A percentile compares a stretch with the other conserved stretches of the same genome.
Evolutionary conservation across 2,797 vertebrate genomes (phyloP).

Genomic region (Uromys caudimaculatus): DNA sequence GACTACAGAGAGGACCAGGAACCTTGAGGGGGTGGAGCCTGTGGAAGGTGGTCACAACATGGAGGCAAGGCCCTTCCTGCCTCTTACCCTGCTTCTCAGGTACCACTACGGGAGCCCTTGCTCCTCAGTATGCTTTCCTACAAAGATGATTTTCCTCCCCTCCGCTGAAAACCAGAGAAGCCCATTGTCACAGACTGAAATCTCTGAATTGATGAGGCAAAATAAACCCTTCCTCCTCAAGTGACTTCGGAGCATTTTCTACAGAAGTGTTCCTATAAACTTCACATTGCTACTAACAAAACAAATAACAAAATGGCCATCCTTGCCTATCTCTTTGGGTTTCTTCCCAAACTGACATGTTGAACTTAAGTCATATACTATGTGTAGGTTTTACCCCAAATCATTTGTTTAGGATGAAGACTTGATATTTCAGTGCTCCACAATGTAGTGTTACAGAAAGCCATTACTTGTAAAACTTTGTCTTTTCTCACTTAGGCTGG

Average conservation of each 20-base stretch:
- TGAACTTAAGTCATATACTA: background rate
- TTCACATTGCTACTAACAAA: background rate
- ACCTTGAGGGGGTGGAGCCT: too few species aligned
- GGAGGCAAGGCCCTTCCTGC: background rate
- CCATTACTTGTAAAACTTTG: background rate
- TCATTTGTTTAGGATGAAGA: background rate
- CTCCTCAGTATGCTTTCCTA: background rate
- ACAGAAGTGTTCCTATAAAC: background rate
- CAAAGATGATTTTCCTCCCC: background rate
- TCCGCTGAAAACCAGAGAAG: background rate
- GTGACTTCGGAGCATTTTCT: constrained; percentile 16
- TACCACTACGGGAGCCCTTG: background rate
- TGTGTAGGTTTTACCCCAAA: background rate
- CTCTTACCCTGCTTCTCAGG: background rate
- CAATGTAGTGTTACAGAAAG: constrained; percentile 20
- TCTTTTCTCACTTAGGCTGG: background rate
- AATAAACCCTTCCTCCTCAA: background rate
- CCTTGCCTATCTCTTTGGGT: background rate
- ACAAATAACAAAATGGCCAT: constrained; percentile 8
- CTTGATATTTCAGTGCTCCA: background rate
- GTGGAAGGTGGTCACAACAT: background rate
- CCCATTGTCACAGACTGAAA: background rate
- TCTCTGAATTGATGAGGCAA: background rate
- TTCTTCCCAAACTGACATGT: background rate
- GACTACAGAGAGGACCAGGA: too few species aligned